Conservation (phyloP, 2,797 vertebrate species). For the Oryzias sinensis region DNA sequence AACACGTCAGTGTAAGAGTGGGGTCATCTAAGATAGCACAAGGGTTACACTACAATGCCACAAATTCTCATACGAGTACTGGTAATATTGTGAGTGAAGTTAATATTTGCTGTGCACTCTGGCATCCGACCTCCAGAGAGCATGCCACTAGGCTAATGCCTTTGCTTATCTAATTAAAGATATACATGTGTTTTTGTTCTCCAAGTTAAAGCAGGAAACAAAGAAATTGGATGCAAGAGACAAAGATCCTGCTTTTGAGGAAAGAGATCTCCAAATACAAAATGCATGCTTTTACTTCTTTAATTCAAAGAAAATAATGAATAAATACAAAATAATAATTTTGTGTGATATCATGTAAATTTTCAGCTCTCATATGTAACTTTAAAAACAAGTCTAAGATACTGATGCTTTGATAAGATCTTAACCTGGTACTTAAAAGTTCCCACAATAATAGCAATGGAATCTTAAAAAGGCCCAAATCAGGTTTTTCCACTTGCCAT, state of each 20-base stretch:
- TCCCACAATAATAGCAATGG: slow-evolving; percentile 24
- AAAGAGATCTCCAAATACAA: neutral
- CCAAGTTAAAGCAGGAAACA: slow-evolving; percentile 35
- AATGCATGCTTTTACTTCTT: slow-evolving; percentile 1
- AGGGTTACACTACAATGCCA: neutral
- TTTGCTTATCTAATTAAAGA: slow-evolving; percentile 6
- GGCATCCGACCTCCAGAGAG: neutral
- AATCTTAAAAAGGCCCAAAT: slow-evolving; percentile 31
- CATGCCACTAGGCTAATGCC: slow-evolving; percentile 39
- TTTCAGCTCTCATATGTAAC: neutral
- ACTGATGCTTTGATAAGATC: neutral
- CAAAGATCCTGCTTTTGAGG: slow-evolving; percentile 6
- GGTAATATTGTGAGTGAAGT: no score
- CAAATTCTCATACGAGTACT: neutral
- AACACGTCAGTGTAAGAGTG: no score
- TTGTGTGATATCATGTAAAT: no score
- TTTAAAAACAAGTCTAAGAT: neutral
- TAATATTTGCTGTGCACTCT: no score
- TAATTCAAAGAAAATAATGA: neutral
- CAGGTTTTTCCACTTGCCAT: slow-evolving; percentile 17
- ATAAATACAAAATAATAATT: neutral
- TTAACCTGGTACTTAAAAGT: neutral
- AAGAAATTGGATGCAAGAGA: slow-evolving; percentile 29
- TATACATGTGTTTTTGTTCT: slow-evolving; percentile 54
- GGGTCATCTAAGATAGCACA: no score